Evolutionary conservation across 2,888 invertebrate species (phyloP).

Genomic region (Gerris lacustris): DNA sequence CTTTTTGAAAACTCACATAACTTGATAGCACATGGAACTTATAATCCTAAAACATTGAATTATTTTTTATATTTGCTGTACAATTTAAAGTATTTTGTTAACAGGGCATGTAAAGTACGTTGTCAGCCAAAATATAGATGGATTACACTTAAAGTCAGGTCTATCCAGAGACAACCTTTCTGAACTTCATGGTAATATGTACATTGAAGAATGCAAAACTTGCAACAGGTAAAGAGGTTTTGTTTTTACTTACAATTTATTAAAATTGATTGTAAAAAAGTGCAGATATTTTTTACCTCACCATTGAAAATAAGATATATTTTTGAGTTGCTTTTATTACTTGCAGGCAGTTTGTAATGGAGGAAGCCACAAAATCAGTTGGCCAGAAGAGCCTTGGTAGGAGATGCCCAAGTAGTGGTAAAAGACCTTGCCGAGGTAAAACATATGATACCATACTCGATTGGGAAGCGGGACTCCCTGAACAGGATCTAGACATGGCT

Average conservation of each 20-base stretch:
- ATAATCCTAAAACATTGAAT: too few relatives aligned
- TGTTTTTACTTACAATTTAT: background rate
- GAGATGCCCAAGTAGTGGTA: slow-evolving; percentile 48
- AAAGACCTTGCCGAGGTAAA: slow-evolving; percentile 74
- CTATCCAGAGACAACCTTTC: slow-evolving; percentile 65
- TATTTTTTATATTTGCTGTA: too few relatives aligned
- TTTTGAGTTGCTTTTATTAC: too few relatives aligned
- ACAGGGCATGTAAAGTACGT: slow-evolving; percentile 64
- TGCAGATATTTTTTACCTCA: too few relatives aligned
- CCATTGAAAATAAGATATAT: too few relatives aligned
- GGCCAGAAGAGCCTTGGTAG: slow-evolving; percentile 55
- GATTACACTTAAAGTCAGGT: slow-evolving; percentile 85
- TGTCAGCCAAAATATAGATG: slow-evolving; percentile 96
- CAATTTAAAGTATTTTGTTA: too few relatives aligned
- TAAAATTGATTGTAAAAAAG: background rate
- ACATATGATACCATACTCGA: slow-evolving; percentile 86
- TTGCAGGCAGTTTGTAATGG: slow-evolving; percentile 66
- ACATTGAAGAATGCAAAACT: slow-evolving; percentile 79
- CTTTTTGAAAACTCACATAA: too few relatives aligned
- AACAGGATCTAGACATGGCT: slow-evolving; percentile 68
- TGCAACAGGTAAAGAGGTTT: slow-evolving; percentile 55
- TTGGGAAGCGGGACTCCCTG: slow-evolving; percentile 92
- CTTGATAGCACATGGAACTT: too few relatives aligned
- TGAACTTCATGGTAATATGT: slow-evolving; percentile 98
- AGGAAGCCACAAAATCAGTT: slow-evolving; percentile 64